phyloP scores from a whole-genome alignment of 2,113 vertebrate genomes.

The Pelobates fuscus region DNA sequence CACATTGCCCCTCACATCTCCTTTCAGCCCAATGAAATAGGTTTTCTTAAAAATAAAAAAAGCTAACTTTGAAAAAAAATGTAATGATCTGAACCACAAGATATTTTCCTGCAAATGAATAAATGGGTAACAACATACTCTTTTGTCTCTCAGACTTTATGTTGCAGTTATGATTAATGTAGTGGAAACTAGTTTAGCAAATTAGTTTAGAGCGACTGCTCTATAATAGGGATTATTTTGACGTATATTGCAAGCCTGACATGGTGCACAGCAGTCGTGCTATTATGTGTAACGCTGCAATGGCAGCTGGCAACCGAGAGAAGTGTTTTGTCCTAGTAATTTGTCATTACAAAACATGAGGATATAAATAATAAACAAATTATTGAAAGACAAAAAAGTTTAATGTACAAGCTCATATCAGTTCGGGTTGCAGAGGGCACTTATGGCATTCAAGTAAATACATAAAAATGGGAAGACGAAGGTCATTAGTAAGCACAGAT shows the following conservation, averaged over 20 bases:
- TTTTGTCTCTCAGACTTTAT: too few relatives aligned
- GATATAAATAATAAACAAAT: constrained; percentile 8
- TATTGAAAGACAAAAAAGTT: background rate
- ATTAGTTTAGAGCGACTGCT: constrained; percentile 8
- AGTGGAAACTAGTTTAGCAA: constrained; percentile 17
- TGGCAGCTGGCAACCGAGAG: background rate
- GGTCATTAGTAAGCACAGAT: too few relatives aligned
- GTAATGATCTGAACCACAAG: too few relatives aligned
- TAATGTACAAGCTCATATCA: background rate
- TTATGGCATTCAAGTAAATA: too few relatives aligned
- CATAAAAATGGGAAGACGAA: too few relatives aligned
- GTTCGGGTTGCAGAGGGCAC: too few relatives aligned
- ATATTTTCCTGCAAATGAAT: too few relatives aligned
- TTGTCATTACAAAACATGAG: background rate
- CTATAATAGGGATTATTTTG: constrained; percentile 14
- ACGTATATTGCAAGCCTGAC: background rate
- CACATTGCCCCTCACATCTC: too few relatives aligned
- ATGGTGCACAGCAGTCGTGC: background rate
- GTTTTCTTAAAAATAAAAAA: too few relatives aligned
- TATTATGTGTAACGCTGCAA: background rate
- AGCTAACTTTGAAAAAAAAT: too few relatives aligned
- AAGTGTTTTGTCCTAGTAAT: background rate
- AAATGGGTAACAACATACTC: too few relatives aligned
- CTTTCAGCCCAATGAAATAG: too few relatives aligned
- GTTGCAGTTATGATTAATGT: constrained; percentile 22